Conservation (phyloP, 1,140 invertebrate species). For the Drosophila prosaltans region DNA sequence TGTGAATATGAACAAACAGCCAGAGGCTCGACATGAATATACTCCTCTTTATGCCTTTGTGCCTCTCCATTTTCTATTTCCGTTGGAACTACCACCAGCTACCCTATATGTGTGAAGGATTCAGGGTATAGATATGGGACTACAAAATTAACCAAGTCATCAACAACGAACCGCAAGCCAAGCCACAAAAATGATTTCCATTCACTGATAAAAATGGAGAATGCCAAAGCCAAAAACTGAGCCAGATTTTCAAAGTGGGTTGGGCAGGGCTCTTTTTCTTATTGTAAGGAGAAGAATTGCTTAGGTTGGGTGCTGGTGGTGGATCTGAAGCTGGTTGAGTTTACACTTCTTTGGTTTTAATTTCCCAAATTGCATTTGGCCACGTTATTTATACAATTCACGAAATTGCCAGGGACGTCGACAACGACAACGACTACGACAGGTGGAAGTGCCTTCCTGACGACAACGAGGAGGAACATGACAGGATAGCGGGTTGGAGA, state of each 20-base stretch:
- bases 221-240: slow-evolving; percentile 23
- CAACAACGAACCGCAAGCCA: slow-evolving; percentile 17
- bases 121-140: slow-evolving; percentile 9
- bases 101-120: too few species aligned
- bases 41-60: too few species aligned
- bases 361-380: slow-evolving; percentile 69
- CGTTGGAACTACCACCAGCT: too few species aligned
- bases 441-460: slow-evolving; percentile 29
- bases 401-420: slow-evolving; percentile 17
- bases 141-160: slow-evolving; percentile 39
- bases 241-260: background rate
- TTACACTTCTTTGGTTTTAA: slow-evolving; percentile 66
- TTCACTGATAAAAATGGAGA: slow-evolving; percentile 42
- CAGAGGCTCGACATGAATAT: too few species aligned
- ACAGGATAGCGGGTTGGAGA: background rate
- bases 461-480: background rate
- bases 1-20: slow-evolving; percentile 27
- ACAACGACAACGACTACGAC: slow-evolving; percentile 21
- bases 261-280: too few species aligned
- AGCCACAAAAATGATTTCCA: slow-evolving; percentile 57
- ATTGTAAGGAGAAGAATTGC: background rate
- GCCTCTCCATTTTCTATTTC: too few species aligned
- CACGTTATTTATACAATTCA: slow-evolving; percentile 64
- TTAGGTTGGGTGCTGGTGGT: background rate
- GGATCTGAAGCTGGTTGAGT: slow-evolving; percentile 19